phyloP scores from a whole-genome alignment of 2,113 vertebrate genomes.

The Gymnogyps californianus region DNA sequence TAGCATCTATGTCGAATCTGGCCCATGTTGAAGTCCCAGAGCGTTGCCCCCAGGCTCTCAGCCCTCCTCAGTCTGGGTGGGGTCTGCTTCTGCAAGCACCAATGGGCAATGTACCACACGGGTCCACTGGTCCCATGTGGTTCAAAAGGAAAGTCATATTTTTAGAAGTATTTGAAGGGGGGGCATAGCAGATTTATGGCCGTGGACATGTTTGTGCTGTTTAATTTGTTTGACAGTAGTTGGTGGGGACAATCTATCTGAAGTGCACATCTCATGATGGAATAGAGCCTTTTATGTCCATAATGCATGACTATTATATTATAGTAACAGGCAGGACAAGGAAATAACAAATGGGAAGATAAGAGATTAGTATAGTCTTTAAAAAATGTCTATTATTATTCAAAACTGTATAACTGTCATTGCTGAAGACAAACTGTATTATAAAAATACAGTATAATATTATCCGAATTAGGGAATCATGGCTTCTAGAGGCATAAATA shows the following conservation, averaged over 20 bases:
- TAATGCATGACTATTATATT: conserved; percentile 23
- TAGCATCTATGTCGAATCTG: not conserved
- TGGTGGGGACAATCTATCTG: not conserved
- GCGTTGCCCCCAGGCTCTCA: not conserved
- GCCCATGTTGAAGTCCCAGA: not conserved
- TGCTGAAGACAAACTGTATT: conserved; percentile 46
- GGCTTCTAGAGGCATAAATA: not conserved
- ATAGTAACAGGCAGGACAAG: conserved; percentile 17
- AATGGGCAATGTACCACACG: not conserved
- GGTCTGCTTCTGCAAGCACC: not conserved
- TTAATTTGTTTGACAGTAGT: conserved; percentile 24
- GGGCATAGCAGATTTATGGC: not conserved
- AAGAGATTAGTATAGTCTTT: conserved; percentile 40
- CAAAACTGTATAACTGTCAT: conserved; percentile 51
- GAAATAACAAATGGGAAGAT: conserved; percentile 44
- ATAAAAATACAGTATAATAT: conserved; percentile 16
- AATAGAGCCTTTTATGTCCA: conserved; percentile 22
- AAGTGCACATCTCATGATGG: not conserved
- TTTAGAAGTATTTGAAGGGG: not conserved
- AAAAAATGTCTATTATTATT: conserved; percentile 53
- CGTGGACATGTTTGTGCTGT: not conserved
- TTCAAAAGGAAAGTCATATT: not conserved
- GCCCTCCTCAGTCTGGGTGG: not conserved
- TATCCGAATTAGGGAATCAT: conserved; percentile 25
- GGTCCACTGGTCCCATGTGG: accelerated